phyloP scores from a whole-genome alignment of 2,113 vertebrate genomes.

The Vanacampus margaritifer region DNA sequence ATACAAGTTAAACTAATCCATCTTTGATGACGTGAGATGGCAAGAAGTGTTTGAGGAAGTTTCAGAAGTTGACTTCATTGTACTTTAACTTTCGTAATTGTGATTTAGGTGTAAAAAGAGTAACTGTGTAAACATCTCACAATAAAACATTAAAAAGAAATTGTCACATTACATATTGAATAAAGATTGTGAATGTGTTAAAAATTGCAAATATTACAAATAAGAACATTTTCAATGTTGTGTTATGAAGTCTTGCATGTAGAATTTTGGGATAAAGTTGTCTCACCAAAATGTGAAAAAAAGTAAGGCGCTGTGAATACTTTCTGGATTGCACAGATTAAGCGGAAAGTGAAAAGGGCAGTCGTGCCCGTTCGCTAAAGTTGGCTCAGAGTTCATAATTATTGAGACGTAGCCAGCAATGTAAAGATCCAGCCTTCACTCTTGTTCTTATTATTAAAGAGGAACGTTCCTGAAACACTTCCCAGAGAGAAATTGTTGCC shows the following conservation, averaged over 20 bases:
- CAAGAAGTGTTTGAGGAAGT: neutral
- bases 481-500: slow-evolving; percentile 32
- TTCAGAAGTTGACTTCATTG: neutral
- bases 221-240: too few species aligned
- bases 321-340: neutral
- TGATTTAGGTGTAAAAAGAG: too few species aligned
- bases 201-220: too few species aligned
- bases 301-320: neutral
- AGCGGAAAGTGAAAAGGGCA: neutral
- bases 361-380: slow-evolving; percentile 8
- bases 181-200: too few species aligned
- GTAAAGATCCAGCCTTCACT: neutral
- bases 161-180: too few species aligned
- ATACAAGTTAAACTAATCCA: too few species aligned
- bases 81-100: too few species aligned
- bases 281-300: neutral
- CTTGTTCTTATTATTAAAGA: slow-evolving; percentile 23
- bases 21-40: neutral
- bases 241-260: neutral
- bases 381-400: slow-evolving; percentile 20
- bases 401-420: slow-evolving; percentile 7
- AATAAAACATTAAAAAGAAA: too few species aligned
- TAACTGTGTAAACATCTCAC: too few species aligned
- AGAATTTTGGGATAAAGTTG: neutral
- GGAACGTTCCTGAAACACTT: slow-evolving; percentile 42